Evolutionary conservation across 1,140 invertebrate genomes (phyloP).

Genomic region (Halyomorpha halys): DNA sequence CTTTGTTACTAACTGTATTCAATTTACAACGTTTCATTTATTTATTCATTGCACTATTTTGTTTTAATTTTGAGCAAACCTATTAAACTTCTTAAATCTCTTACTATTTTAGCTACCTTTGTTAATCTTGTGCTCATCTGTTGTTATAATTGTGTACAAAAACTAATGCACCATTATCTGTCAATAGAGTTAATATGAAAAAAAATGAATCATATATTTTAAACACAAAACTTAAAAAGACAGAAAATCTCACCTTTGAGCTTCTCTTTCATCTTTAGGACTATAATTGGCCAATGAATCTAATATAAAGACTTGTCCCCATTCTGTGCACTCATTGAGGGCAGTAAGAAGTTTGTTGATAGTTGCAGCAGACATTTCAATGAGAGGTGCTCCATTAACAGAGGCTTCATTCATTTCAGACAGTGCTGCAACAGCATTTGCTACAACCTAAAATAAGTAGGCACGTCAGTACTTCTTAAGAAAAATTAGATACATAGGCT

Average conservation of each 20-base stretch:
- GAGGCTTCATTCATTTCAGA: constrained; percentile 98
- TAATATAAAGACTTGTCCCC: constrained; percentile 98
- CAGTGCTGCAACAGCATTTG: constrained; percentile 96
- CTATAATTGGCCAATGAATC: constrained; percentile 96
- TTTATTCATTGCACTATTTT: too few relatives aligned
- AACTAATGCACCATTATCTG: too few relatives aligned
- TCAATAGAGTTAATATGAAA: too few relatives aligned
- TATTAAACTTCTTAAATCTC: too few relatives aligned
- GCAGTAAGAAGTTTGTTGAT: constrained; percentile 98
- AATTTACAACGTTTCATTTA: too few relatives aligned
- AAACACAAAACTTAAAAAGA: too few relatives aligned
- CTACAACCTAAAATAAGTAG: constrained; percentile 61
- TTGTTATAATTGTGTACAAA: too few relatives aligned
- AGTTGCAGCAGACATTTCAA: constrained; percentile 94
- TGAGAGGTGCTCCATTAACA: constrained; percentile 78
- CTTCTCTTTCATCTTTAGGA: constrained; percentile 94
- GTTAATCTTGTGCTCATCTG: too few relatives aligned
- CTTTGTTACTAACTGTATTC: too few relatives aligned
- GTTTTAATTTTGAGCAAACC: too few relatives aligned
- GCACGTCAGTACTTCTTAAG: constrained; percentile 6
- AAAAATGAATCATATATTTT: too few relatives aligned
- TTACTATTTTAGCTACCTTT: too few relatives aligned
- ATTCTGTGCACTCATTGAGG: constrained; percentile 98
- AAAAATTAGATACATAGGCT: not conserved
- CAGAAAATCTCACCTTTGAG: constrained; percentile 58